A percentile compares a stretch with the other conserved stretches of the same genome.
Evolutionary conservation across 2,113 vertebrate species (phyloP).

Genomic region (Mirounga angustirostris): DNA sequence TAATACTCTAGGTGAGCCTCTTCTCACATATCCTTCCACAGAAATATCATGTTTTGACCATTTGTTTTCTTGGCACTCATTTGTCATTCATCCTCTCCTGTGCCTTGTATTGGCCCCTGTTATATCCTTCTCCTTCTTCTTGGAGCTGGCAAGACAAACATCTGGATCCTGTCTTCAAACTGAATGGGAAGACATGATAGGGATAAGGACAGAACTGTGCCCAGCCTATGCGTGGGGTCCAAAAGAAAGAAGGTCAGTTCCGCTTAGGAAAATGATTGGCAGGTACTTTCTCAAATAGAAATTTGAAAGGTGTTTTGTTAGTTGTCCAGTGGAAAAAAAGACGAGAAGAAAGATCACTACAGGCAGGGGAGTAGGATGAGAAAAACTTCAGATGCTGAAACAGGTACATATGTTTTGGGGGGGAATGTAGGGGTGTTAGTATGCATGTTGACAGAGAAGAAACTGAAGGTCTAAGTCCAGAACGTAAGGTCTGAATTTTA

Average conservation of each 20-base stretch:
- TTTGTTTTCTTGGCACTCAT: background rate
- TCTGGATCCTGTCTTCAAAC: background rate
- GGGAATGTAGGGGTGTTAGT: background rate
- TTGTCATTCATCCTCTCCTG: background rate
- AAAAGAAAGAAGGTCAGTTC: background rate
- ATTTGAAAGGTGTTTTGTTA: background rate
- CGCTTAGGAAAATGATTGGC: background rate
- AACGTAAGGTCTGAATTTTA: background rate
- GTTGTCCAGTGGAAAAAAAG: background rate
- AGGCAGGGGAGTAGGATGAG: background rate
- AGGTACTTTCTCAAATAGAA: background rate
- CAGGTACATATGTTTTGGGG: background rate
- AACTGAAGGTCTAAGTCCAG: background rate
- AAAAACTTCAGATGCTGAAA: background rate
- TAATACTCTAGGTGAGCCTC: background rate
- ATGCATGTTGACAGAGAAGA: background rate
- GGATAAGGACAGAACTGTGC: background rate
- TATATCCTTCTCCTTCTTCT: background rate
- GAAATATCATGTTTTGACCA: background rate
- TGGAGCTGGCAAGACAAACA: background rate
- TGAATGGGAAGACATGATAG: background rate
- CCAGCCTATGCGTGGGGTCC: background rate
- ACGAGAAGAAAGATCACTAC: background rate
- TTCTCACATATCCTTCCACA: background rate
- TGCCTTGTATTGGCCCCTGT: background rate